phyloP scores from a whole-genome alignment of 1,140 invertebrate species.

The Lethrus apterus region DNA sequence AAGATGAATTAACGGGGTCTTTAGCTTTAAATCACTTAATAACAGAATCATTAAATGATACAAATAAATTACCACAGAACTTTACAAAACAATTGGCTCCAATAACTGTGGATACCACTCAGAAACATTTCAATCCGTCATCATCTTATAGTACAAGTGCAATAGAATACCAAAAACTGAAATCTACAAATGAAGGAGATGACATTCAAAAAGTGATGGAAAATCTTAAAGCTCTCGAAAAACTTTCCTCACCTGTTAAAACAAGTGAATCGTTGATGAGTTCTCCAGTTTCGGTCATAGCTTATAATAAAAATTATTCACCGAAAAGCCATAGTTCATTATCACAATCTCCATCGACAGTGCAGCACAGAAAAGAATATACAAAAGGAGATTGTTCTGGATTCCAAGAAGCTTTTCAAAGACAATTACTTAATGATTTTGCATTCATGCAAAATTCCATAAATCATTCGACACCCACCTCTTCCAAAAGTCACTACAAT shows the following conservation, averaged over 20 bases:
- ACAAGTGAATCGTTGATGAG: conserved; percentile 20
- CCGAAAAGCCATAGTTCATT: conserved; percentile 18
- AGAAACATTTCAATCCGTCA: no score
- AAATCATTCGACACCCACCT: conserved; percentile 19
- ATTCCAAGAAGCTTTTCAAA: conserved; percentile 39
- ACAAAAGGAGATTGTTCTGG: conserved; percentile 17
- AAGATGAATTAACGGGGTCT: conserved; percentile 14
- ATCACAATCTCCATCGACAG: conserved; percentile 2
- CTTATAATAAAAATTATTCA: conserved; percentile 37
- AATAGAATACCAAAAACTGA: conserved; percentile 12
- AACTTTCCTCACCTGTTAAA: conserved; percentile 31
- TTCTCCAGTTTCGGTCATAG: conserved; percentile 37
- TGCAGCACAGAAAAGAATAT: conserved; percentile 13
- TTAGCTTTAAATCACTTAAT: conserved; percentile 12
- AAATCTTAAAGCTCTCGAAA: conserved; percentile 34
- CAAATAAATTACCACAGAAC: conserved; percentile 2
- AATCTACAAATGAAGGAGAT: conserved; percentile 25
- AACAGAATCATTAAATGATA: conserved; percentile 10
- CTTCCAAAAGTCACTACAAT: conserved; percentile 24
- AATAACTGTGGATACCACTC: no score
- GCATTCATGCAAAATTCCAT: conserved; percentile 10
- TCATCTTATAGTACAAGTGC: no score
- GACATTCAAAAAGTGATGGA: conserved; percentile 38
- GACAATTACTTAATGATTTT: conserved; percentile 33
- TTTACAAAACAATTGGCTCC: no score